A percentile compares a stretch with the other conserved stretches of the same genome.
phyloP scores from a whole-genome alignment of 2,113 vertebrate genomes.

The Trichomycterus rosablanca region DNA sequence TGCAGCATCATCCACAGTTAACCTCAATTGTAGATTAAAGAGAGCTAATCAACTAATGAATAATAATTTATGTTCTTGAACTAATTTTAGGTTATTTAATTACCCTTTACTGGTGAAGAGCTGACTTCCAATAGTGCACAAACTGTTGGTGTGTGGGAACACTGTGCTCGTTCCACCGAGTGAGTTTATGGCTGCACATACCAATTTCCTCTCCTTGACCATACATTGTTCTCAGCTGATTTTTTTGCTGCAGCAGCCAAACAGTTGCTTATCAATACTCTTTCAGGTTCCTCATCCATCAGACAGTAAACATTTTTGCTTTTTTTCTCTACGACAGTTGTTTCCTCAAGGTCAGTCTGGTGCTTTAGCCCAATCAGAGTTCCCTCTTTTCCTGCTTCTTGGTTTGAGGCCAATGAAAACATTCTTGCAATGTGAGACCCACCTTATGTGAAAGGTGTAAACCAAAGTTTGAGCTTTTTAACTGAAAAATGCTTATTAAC shows the following conservation, averaged over 20 bases:
- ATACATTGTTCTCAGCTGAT: slow-evolving; percentile 43
- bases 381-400: slow-evolving; percentile 64
- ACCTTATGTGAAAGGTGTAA: slow-evolving; percentile 31
- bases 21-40: too few species aligned
- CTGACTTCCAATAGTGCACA: slow-evolving; percentile 11
- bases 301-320: slow-evolving; percentile 54
- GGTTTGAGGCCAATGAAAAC: slow-evolving; percentile 63
- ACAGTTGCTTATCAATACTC: slow-evolving; percentile 65
- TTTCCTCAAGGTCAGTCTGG: slow-evolving; percentile 62
- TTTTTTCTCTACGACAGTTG: slow-evolving; percentile 50
- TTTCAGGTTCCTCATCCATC: slow-evolving; percentile 60
- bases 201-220: slow-evolving; percentile 42
- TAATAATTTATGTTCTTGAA: too few species aligned
- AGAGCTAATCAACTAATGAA: too few species aligned
- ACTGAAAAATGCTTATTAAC: neutral
- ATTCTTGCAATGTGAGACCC: slow-evolving; percentile 60
- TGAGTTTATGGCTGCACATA: slow-evolving; percentile 45
- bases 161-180: slow-evolving; percentile 24
- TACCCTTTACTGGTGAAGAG: too few species aligned
- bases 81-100: too few species aligned
- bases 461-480: slow-evolving; percentile 10
- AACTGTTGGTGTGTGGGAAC: slow-evolving; percentile 29
- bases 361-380: slow-evolving; percentile 51
- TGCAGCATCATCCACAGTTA: too few species aligned
- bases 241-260: slow-evolving; percentile 42